A percentile compares a stretch with the other conserved stretches of the same genome.
Conservation (phyloP, 1,140 invertebrate genomes). For the Hyles euphorbiae region DNA sequence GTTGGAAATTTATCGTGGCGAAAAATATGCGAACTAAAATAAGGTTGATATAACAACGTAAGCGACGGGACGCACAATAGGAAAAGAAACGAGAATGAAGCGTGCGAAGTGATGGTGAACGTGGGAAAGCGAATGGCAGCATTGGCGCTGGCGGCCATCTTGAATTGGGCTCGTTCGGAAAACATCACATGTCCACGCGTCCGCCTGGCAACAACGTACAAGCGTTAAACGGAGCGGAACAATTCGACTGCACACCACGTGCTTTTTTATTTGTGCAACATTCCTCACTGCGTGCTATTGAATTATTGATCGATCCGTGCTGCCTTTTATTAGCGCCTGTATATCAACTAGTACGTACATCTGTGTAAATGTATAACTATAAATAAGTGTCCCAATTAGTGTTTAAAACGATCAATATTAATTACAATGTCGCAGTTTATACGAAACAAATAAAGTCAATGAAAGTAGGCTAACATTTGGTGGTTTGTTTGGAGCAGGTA, state of each 20-base stretch:
- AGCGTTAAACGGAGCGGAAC: constrained; percentile 66
- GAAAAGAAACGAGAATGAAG: constrained; percentile 66
- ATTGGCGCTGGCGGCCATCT: constrained; percentile 60
- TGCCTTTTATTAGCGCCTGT: constrained; percentile 21
- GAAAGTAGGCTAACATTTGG: no score
- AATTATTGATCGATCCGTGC: constrained; percentile 36
- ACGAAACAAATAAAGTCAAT: no score
- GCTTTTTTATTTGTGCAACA: constrained; percentile 65
- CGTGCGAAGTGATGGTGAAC: constrained; percentile 60
- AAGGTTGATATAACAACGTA: no score
- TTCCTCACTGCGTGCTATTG: constrained; percentile 40
- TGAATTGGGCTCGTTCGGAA: constrained; percentile 59
- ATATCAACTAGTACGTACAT: not conserved
- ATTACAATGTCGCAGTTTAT: no score
- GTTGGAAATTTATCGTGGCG: constrained; percentile 9
- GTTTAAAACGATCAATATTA: no score
- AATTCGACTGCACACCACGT: constrained; percentile 61
- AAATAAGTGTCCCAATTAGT: no score
- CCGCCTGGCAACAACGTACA: constrained; percentile 65
- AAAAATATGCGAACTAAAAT: no score
- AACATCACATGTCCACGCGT: constrained; percentile 64
- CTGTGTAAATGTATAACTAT: no score
- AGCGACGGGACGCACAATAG: constrained; percentile 38
- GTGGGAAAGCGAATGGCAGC: constrained; percentile 72
- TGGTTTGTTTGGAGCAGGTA: not conserved